phyloP scores from a whole-genome alignment of 2,888 invertebrate species.

The Abrostola tripartita region DNA sequence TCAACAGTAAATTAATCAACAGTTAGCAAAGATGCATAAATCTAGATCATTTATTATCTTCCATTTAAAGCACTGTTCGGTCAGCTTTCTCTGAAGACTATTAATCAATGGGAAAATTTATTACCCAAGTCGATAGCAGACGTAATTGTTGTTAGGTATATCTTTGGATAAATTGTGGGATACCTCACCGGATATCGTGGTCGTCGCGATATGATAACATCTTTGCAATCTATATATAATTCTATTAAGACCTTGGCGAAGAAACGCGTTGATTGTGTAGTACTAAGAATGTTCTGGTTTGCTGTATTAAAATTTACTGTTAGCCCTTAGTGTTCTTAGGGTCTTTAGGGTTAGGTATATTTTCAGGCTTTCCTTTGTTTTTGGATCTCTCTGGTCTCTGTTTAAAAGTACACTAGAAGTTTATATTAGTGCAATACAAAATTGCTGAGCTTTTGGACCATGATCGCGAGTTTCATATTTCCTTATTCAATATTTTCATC shows the following conservation, averaged over 20 bases:
- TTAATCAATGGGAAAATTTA: slow-evolving; percentile 49
- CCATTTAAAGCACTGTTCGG: slow-evolving; percentile 18
- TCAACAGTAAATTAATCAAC: slow-evolving; percentile 16
- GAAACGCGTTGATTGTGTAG: not conserved
- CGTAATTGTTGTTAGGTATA: slow-evolving; percentile 43
- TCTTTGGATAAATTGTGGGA: slow-evolving; percentile 30
- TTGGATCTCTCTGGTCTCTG: too few relatives aligned
- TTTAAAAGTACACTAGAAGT: too few relatives aligned
- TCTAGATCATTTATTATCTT: slow-evolving; percentile 38
- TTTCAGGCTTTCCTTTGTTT: not conserved
- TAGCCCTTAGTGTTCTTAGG: not conserved
- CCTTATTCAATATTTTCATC: too few relatives aligned
- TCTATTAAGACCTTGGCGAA: not conserved
- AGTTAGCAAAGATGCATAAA: slow-evolving; percentile 19
- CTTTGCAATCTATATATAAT: slow-evolving; percentile 3
- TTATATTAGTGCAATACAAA: too few relatives aligned
- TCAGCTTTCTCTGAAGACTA: slow-evolving; percentile 44
- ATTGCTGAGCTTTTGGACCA: too few relatives aligned
- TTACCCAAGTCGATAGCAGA: slow-evolving; percentile 26
- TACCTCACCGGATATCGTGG: slow-evolving; percentile 22
- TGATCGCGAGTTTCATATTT: too few relatives aligned
- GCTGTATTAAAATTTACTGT: not conserved
- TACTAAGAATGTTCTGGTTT: not conserved
- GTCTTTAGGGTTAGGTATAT: not conserved
- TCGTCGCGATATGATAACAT: slow-evolving; percentile 24